Conservation (phyloP, 2,113 vertebrate species). For the Microtus ochrogaster region DNA sequence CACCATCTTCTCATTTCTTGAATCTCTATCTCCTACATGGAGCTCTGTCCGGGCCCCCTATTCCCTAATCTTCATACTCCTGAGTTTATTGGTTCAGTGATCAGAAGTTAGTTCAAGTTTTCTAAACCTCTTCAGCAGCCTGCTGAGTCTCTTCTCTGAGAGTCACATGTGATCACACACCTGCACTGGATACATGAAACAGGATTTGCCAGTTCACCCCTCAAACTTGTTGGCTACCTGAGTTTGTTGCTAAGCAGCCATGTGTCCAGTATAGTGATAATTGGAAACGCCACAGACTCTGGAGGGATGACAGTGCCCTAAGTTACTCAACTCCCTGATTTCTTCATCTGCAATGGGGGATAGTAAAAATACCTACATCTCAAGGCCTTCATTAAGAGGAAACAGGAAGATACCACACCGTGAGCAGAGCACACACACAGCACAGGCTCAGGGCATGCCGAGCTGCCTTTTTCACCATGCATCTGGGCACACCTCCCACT, state of each 20-base stretch:
- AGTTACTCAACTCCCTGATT: not conserved
- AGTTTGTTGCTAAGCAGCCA: not conserved
- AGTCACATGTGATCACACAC: not conserved
- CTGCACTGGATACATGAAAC: not conserved
- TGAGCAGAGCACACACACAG: too few species aligned
- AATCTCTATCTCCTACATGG: not conserved
- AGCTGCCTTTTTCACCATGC: too few species aligned
- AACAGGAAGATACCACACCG: not conserved
- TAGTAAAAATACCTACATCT: slow-evolving; percentile 1
- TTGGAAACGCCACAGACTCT: not conserved
- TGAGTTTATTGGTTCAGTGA: not conserved
- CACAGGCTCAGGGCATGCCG: not conserved
- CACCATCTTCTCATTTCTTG: not conserved
- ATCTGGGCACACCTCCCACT: not conserved
- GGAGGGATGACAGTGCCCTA: not conserved
- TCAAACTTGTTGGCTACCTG: not conserved
- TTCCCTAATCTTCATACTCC: not conserved
- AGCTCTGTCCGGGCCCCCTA: not conserved
- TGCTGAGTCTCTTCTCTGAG: not conserved
- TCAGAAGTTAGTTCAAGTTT: not conserved
- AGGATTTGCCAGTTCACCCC: not conserved
- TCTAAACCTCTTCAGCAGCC: not conserved
- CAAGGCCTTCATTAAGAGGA: not conserved
- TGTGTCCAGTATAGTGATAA: not conserved
- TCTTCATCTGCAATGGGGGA: slow-evolving; percentile 40